Evolutionary conservation across 2,888 invertebrate species (phyloP).

Genomic region (Frankliniella intonsa): DNA sequence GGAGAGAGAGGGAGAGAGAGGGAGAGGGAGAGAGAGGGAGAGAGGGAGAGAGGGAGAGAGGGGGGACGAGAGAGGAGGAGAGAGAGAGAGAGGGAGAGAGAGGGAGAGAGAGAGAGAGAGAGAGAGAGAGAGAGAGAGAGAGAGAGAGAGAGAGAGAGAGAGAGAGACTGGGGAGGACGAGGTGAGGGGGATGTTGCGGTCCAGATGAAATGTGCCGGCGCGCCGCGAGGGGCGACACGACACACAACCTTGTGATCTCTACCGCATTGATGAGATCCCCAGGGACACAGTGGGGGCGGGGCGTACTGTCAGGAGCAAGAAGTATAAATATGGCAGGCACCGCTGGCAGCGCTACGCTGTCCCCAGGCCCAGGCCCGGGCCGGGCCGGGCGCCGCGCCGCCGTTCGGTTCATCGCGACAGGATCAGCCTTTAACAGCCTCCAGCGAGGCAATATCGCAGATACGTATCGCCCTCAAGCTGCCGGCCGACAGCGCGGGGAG

Average conservation of each 20-base stretch:
- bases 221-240: neutral
- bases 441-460: too few relatives aligned
- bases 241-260: neutral
- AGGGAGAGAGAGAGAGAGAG: neutral
- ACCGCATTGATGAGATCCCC: neutral
- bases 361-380: neutral
- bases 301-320: too few relatives aligned
- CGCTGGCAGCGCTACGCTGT: too few relatives aligned
- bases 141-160: neutral
- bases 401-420: too few relatives aligned
- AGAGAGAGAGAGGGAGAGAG: too few relatives aligned
- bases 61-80: too few relatives aligned
- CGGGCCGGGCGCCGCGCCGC: neutral
- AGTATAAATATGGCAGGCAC: too few relatives aligned
- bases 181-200: neutral
- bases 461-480: too few relatives aligned
- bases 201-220: slow-evolving; percentile 1
- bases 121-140: neutral
- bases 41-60: neutral
- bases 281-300: neutral
- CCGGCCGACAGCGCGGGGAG: too few relatives aligned
- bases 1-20: neutral
- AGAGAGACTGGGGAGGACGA: neutral
- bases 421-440: too few relatives aligned
- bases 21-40: neutral